Evolutionary conservation across 2,113 vertebrate genomes (phyloP).

Genomic region (Sphaerodactylus townsendi): DNA sequence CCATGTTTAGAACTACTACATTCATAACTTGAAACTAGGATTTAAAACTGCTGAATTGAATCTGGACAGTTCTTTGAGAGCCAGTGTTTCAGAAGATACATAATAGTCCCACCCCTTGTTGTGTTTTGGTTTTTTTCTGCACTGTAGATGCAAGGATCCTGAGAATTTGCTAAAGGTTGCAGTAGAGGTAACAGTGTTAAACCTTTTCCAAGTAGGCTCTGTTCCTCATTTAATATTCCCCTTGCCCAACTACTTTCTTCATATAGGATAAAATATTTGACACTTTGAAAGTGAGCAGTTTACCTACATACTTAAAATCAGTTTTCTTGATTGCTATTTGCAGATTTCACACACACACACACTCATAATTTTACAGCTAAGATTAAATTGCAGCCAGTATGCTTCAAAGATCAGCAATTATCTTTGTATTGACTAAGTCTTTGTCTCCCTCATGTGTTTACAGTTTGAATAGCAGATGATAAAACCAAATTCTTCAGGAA

Average conservation of each 20-base stretch:
- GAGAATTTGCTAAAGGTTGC: neutral
- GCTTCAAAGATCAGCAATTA: neutral
- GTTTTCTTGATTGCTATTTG: neutral
- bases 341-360: neutral
- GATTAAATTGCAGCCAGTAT: neutral
- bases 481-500: conserved; percentile 34
- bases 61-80: too few relatives aligned
- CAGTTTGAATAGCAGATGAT: conserved; percentile 25
- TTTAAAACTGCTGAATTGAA: too few relatives aligned
- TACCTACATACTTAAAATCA: neutral
- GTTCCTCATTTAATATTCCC: neutral
- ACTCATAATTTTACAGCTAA: neutral
- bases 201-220: neutral
- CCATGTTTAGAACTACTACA: neutral
- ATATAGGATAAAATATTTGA: neutral
- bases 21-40: neutral
- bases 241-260: neutral
- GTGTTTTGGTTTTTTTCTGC: too few relatives aligned
- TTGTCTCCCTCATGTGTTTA: conserved; percentile 78
- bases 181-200: neutral
- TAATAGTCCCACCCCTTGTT: too few relatives aligned
- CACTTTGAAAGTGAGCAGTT: conserved; percentile 25
- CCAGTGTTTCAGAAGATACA: too few relatives aligned
- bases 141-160: too few relatives aligned
- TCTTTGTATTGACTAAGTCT: conserved; percentile 58